Evolutionary conservation across 2,888 invertebrate species (phyloP), one percentile per base, ranked within the genome.

Genomic region (Sesia bembeciformis): DNA sequence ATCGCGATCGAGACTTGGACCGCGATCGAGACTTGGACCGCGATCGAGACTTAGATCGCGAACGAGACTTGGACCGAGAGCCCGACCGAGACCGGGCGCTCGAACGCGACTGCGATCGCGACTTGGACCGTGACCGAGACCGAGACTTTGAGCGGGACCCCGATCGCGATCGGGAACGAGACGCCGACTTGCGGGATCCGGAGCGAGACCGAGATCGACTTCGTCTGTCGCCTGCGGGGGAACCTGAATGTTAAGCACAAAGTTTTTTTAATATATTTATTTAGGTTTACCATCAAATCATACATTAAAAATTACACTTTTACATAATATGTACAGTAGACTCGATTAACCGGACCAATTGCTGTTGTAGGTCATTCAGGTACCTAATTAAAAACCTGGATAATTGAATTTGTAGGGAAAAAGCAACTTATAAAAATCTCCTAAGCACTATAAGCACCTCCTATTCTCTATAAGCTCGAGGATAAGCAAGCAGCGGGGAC

Each of bases 71-170:
- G 52, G 78, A 77, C 1, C 8, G 46, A 3, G 46, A 46, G n/a
- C 78, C 65, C 0, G 78, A 76, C 8, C 72, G 61, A 4, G 72
- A 66, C 4, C 58, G 53, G n/a, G 55, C 55, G 40, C 49, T 56
- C 3, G 67, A 65, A 2, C 58, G 51, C 0, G 69, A 68, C 1
- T 60, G 51, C 0, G 64, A 67, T n/a, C 60, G 68, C 0, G 74
- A 72, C n/a, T 7, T 70, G 0, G 74, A 73, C 43, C 78, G 67
- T 52, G 78, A 77, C 23, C 78, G 65, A 0, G 78, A 76, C 23
- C 72, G 61, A 4, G 71, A 66, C 4, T 56, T 52, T 3, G 64
- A 63, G 4, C 57, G 54, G n/a, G 54, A 56, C 40, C 49, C 56
- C 3, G 67, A 65, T 2, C 58, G 50, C 0, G 69, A 68, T 3